Evolutionary conservation across 2,888 invertebrate species (phyloP).

Genomic region (Hypomecis atomaria): DNA sequence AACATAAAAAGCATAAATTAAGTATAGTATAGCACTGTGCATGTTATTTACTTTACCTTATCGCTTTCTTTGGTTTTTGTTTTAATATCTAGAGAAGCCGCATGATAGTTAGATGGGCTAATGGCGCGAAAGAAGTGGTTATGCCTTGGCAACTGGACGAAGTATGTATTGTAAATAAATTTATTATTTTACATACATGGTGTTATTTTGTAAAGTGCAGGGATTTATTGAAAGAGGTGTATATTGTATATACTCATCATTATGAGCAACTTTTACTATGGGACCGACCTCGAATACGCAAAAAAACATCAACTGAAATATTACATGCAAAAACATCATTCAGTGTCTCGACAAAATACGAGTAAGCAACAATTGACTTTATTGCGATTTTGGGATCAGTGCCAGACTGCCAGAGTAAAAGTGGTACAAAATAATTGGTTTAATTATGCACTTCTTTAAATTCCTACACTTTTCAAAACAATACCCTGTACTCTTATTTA

Average conservation of each 20-base stretch:
- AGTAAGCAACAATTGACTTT: no score
- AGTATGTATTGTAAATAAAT: constrained; percentile 67
- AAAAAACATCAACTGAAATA: no score
- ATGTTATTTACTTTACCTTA: constrained; percentile 72
- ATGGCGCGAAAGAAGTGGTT: constrained; percentile 79
- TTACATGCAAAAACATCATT: no score
- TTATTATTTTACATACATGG: constrained; percentile 49
- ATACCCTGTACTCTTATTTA: no score
- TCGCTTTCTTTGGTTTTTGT: constrained; percentile 73
- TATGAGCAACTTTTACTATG: no score
- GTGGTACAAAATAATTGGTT: no score
- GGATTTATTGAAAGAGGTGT: not conserved
- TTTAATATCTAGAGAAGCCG: constrained; percentile 77
- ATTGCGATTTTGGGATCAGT: no score
- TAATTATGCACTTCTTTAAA: no score
- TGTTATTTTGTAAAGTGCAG: not conserved
- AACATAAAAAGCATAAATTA: not conserved
- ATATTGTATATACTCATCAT: not conserved
- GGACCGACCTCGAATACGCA: no score
- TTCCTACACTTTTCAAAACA: no score
- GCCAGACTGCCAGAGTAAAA: no score
- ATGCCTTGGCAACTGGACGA: constrained; percentile 82
- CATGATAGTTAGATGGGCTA: constrained; percentile 84
- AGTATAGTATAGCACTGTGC: constrained; percentile 52
- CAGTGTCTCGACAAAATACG: no score